These are phyloP conservation scores for Scaptomyza caliginosa DNA, from an alignment of 2,888 invertebrate species.

Conservation along the genomic window DNA sequence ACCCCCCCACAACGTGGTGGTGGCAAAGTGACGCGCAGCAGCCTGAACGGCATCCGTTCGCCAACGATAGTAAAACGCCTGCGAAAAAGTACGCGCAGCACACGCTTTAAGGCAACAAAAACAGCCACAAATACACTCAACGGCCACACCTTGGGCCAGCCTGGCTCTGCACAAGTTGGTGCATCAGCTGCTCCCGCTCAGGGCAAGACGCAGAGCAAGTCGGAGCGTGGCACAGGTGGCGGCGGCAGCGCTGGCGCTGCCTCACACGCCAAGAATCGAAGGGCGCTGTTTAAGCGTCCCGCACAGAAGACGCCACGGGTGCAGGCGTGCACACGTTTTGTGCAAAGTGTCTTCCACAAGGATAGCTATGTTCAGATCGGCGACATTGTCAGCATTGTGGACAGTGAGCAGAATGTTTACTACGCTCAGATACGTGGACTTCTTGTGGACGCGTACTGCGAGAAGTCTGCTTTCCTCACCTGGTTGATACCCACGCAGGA, in stretches of 20 bases:
- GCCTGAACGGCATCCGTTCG: constrained; percentile 54
- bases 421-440: constrained; percentile 96
- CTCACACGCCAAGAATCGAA: constrained; percentile 87
- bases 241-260: constrained; percentile 20
- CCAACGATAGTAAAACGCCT: constrained; percentile 63
- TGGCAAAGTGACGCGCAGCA: constrained; percentile 59
- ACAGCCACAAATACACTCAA: constrained; percentile 11
- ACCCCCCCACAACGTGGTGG: constrained; percentile 6
- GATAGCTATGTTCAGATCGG: constrained; percentile 94
- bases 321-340: constrained; percentile 92
- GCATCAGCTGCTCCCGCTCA: neutral
- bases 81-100: constrained; percentile 64
- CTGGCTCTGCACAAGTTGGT: neutral
- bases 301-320: constrained; percentile 92
- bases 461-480: constrained; percentile 95
- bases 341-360: constrained; percentile 90
- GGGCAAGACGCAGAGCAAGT: constrained; percentile 42
- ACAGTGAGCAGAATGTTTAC: constrained; percentile 90
- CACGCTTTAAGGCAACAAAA: constrained; percentile 57
- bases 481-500: constrained; percentile 95
- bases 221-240: constrained; percentile 16
- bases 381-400: constrained; percentile 94
- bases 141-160: constrained; percentile 22
- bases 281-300: constrained; percentile 91
- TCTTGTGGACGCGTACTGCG: constrained; percentile 95